Conservation (phyloP, 2,113 vertebrate species). For the Grus americana region DNA sequence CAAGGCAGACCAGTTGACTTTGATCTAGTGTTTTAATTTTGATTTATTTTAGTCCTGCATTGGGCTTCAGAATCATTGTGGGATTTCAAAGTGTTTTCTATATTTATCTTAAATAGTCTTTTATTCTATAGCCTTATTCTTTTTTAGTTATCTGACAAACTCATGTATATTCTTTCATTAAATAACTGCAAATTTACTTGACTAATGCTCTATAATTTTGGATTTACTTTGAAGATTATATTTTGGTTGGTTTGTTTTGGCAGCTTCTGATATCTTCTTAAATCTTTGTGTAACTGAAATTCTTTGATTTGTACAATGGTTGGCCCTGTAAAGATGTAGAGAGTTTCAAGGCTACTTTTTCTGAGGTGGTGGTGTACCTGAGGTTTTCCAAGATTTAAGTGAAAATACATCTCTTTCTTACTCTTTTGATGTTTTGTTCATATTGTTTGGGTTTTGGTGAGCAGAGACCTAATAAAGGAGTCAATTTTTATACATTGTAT, state of each 20-base stretch:
- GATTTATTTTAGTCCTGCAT: neutral
- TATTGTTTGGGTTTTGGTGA: neutral
- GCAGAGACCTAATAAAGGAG: accelerated
- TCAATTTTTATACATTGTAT: neutral
- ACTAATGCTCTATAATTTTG: neutral
- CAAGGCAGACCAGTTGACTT: neutral
- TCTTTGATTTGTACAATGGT: neutral
- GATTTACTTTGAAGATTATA: neutral
- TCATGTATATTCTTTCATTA: neutral
- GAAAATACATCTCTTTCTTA: neutral
- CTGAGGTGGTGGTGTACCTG: neutral
- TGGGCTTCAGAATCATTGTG: neutral
- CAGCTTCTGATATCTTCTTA: neutral
- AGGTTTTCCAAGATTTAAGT: neutral
- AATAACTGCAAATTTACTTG: neutral
- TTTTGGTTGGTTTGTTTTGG: neutral
- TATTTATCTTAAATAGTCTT: neutral
- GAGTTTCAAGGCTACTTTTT: neutral
- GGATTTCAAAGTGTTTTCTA: neutral
- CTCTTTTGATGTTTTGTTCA: neutral
- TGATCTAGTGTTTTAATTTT: conserved; percentile 8
- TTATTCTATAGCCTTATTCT: neutral
- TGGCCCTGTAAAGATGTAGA: neutral
- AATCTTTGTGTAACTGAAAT: neutral
- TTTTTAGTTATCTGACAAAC: neutral